These are phyloP conservation scores for Bedellia somnulentella DNA, from an alignment of 2,888 invertebrate genomes.

Conservation along the genomic window DNA sequence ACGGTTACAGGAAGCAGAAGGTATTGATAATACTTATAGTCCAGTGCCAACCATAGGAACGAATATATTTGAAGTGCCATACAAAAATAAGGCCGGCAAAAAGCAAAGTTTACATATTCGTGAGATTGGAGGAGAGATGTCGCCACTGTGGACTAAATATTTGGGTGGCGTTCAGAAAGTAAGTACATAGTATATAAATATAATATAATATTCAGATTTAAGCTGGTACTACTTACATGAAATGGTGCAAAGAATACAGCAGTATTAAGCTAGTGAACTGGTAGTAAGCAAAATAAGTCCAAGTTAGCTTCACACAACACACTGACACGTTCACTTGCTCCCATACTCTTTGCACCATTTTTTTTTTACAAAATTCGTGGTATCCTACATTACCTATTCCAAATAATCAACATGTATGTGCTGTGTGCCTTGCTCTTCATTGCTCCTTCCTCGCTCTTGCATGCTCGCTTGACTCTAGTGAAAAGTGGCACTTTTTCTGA, in stretches of 20 bases:
- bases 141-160: conserved; percentile 79
- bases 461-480: too few species aligned
- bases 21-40: conserved; percentile 74
- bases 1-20: conserved; percentile 68
- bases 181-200: conserved; percentile 7
- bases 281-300: too few species aligned
- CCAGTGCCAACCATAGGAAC: conserved; percentile 82
- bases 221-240: background rate
- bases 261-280: too few species aligned
- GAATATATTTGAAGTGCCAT: conserved; percentile 69
- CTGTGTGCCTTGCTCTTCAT: too few species aligned
- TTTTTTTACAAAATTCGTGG: too few species aligned
- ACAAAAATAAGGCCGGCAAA: conserved; percentile 47
- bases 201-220: background rate
- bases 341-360: too few species aligned
- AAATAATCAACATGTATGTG: too few species aligned
- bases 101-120: conserved; percentile 62
- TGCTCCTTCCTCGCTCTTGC: too few species aligned
- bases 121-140: conserved; percentile 82
- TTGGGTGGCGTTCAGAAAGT: conserved; percentile 65
- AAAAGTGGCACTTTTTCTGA: too few species aligned
- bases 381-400: too few species aligned
- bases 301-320: too few species aligned
- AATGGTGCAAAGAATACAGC: background rate
- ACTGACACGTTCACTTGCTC: too few species aligned